Evolutionary conservation across 1,140 invertebrate genomes (phyloP), one percentile per base, ranked within the genome.

Genomic region (Temnothorax nylanderi): DNA sequence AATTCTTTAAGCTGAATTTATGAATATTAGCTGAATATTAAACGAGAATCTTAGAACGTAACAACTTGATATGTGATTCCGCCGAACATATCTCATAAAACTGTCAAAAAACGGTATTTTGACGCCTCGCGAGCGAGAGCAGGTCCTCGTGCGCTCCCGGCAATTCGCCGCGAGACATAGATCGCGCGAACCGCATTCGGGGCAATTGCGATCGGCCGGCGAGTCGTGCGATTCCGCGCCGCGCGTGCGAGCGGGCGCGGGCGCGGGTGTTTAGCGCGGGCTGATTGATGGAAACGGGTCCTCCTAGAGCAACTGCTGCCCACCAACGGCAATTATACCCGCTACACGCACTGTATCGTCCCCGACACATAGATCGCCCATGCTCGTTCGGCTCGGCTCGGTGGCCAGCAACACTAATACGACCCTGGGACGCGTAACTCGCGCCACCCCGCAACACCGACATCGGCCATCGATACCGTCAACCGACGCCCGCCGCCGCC

Each of bases 211-310:
- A 85, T 65, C 86, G 86, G 62, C 34, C 84, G 69, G 41, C 62
- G 86, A 67, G 51, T 32, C 67, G 88, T 85, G 76, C 67, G 82
- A 74, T 74, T 65, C 65, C 56, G 67, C 87, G 60, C 86, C 26
- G 26, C 26, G 26, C 26, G 26, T 26, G 77, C 82, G 77, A 67
- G 60, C 71, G 67, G 77, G 78, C 65, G 60, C 76, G 71, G 69
- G 67, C 56, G 85, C 37, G 37, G 54, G 77, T 77, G 88, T 90
- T 91, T 87, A 88, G 67, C 87, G 54, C 67, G 87, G 87, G 72
- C 93, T 94, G 94, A 95, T 95, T 94, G 94, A 95, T 95, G 94
- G 90, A 94, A 94, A 94, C 92, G 91, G 92, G 91, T 91, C 91
- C 78, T 94, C 86, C 93, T 92, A 88, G 93, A 94, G 93, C 93